Conservation (phyloP, 2,888 invertebrate species). For the Ectropis crepuscularia region DNA sequence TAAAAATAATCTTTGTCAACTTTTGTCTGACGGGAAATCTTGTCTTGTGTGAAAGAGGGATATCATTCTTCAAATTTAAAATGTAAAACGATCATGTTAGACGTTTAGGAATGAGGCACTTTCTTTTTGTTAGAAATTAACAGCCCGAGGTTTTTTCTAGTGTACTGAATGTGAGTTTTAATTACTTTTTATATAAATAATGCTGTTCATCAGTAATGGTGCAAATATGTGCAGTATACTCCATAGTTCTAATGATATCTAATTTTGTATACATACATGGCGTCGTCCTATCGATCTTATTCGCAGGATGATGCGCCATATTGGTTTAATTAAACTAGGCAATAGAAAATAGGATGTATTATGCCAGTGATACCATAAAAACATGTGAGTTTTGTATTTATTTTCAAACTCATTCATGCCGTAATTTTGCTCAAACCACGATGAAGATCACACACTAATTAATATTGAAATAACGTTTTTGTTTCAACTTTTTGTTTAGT, state of each 20-base stretch:
- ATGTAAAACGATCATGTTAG: too few relatives aligned
- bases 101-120: neutral
- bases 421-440: conserved; percentile 39
- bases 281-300: neutral
- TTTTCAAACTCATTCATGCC: neutral
- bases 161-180: conserved; percentile 1
- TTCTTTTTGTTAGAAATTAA: conserved; percentile 5
- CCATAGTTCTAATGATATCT: neutral
- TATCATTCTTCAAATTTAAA: too few relatives aligned
- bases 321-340: neutral
- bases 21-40: too few relatives aligned
- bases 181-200: neutral
- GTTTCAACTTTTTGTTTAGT: neutral
- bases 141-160: conserved; percentile 12
- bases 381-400: conserved; percentile 7
- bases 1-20: too few relatives aligned
- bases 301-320: neutral
- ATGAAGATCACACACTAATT: conserved; percentile 51
- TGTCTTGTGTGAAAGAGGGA: too few relatives aligned
- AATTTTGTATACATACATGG: neutral
- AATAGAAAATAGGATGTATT: neutral
- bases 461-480: neutral
- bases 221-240: too few relatives aligned
- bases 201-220: too few relatives aligned
- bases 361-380: neutral